Evolutionary conservation across 2,797 vertebrate genomes (phyloP), one percentile per base, ranked within the genome.

Genomic region (Melanotaenia maccullochi): DNA sequence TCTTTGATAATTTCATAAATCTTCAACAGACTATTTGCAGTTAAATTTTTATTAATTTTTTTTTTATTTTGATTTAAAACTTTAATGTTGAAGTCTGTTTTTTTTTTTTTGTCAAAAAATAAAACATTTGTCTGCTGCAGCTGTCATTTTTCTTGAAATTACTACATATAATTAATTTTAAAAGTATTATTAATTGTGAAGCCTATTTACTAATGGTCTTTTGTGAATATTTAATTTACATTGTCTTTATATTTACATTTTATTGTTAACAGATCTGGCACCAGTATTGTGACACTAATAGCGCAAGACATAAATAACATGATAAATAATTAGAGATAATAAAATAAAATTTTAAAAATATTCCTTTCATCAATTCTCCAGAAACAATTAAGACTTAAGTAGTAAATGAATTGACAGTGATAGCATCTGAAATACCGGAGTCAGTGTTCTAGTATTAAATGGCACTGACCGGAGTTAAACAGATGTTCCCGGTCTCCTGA

Each of bases 91-190:
- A 63, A 33, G 9, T 35, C 20, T 69, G 8, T 6, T 25, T 25
- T 25, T 25, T 25, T 25, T 28, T 28, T 66, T 12, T 66, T 32
- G 47, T 22, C 36, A 24, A 58, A 30, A 18, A 89, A 79, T 78
- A 81, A 85, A 90, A 58, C 1, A 28, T 57, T 60, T 75, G 13
- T 51, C 14, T 52, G 40, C 18, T 73, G 22, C 20, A 58, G 33
- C 42, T 65, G 28, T 67, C 22, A 5, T 11, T 56, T 8, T 63
- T 58, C 49, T 20, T 61, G 1, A 25, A 25, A 55, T 3, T 2
- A n/a, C 20, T 47, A n/a, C 20, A n/a, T 47, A n/a, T 20, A 7
- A 18, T n/a, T 9, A 9, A 47, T 47, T 47, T 7, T 9, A 8
- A 49, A 49, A 22, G n/a, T 22, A 11, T 44, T 9, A 7, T 44